Percentiles rank a stretch among this genome's conserved stretches.
These are phyloP conservation scores for Cancer borealis DNA, from an alignment of 2,888 invertebrate species.

Conservation along the genomic window DNA sequence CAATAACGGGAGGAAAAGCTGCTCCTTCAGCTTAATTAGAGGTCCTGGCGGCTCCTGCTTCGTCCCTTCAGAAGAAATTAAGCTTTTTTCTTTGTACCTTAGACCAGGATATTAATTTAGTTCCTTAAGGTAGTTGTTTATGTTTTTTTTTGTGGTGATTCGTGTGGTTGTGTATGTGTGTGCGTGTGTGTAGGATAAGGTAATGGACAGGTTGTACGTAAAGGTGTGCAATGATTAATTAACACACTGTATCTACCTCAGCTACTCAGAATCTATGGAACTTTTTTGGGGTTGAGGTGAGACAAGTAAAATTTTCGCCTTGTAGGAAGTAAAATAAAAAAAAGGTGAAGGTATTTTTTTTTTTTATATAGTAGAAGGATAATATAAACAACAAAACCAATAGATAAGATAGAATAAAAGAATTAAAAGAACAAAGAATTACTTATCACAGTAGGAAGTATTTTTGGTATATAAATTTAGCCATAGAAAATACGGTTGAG, in stretches of 20 bases:
- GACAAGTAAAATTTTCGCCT: too few relatives aligned
- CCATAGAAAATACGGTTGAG: too few relatives aligned
- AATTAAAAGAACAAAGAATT: too few relatives aligned
- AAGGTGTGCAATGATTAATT: not conserved
- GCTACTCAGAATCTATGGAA: too few relatives aligned
- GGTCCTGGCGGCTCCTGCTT: not conserved
- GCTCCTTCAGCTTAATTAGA: constrained; percentile 29
- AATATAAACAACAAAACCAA: too few relatives aligned
- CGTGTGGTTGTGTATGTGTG: not conserved
- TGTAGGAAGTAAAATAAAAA: too few relatives aligned
- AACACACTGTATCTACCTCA: not conserved
- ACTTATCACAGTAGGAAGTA: too few relatives aligned
- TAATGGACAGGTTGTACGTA: not conserved
- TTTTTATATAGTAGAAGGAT: too few relatives aligned
- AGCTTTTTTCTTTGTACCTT: not conserved
- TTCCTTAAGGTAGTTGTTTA: not conserved
- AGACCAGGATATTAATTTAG: not conserved
- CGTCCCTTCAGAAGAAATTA: not conserved
- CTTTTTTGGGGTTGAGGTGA: too few relatives aligned
- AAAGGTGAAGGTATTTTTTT: too few relatives aligned
- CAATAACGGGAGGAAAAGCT: not conserved
- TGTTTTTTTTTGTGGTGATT: not conserved
- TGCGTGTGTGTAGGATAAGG: not conserved
- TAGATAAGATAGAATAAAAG: too few relatives aligned
- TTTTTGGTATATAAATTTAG: too few relatives aligned